These are phyloP conservation scores for Andrena bicolor DNA, from an alignment of 2,888 invertebrate genomes.

Conservation along the genomic window DNA sequence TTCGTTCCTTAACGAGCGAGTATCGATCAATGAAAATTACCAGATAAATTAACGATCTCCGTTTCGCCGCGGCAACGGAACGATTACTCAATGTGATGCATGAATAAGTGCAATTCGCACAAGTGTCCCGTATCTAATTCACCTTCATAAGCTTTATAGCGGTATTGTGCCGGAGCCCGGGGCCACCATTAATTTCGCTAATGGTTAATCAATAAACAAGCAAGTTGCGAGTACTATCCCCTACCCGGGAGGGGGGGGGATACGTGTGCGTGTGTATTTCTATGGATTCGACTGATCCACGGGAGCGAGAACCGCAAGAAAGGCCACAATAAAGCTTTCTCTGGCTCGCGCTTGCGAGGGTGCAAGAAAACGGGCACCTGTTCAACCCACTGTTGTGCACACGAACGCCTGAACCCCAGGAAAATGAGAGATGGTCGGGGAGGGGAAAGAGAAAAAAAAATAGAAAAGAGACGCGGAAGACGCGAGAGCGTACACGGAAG, in stretches of 20 bases:
- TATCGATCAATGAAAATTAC: constrained; percentile 34
- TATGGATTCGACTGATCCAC: constrained; percentile 56
- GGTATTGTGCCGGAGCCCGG: constrained; percentile 70
- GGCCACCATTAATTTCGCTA: constrained; percentile 81
- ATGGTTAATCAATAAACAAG: constrained; percentile 82
- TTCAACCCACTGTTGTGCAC: constrained; percentile 40
- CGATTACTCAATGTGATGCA: constrained; percentile 35
- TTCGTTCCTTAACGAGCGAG: constrained; percentile 4
- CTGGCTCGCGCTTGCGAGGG: background rate
- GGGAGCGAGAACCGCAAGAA: constrained; percentile 39
- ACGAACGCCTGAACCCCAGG: background rate
- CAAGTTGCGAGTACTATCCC: constrained; percentile 65
- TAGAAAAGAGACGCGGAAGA: constrained; percentile 21
- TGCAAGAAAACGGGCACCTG: constrained; percentile 63
- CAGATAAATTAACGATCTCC: constrained; percentile 30
- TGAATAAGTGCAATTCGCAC: constrained; percentile 58
- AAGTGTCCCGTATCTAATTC: constrained; percentile 67
- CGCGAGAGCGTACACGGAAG: constrained; percentile 53
- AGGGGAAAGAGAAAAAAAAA: background rate
- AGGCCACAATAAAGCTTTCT: constrained; percentile 41
- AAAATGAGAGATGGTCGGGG: constrained; percentile 21
- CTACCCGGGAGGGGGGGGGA: background rate
- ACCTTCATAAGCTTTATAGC: constrained; percentile 64
- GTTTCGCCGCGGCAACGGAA: constrained; percentile 7
- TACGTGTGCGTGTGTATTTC: constrained; percentile 50